Conservation (phyloP, 2,113 vertebrate genomes). For the Triplophysa siluroides region DNA sequence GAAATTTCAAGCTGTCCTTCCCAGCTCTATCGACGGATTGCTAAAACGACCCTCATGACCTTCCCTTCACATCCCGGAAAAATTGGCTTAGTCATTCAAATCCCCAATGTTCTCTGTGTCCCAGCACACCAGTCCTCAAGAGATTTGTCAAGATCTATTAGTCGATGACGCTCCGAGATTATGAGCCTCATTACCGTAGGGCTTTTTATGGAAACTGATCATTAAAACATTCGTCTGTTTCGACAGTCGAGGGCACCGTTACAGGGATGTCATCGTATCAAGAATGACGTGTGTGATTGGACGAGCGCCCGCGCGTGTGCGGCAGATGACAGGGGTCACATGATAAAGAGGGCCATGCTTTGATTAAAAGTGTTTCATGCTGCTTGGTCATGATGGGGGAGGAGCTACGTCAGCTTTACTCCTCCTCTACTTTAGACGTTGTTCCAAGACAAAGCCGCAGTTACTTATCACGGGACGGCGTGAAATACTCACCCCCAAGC, state of each 20-base stretch:
- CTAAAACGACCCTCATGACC: constrained; percentile 11
- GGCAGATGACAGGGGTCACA: constrained; percentile 42
- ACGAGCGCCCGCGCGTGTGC: constrained; percentile 3
- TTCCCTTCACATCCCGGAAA: constrained; percentile 10
- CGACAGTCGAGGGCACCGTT: constrained; percentile 42
- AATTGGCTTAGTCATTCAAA: not conserved
- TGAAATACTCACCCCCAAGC: constrained; percentile 47
- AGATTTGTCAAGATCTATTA: constrained; percentile 33
- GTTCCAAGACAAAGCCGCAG: constrained; percentile 30
- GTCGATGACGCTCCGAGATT: constrained; percentile 37
- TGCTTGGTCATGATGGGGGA: constrained; percentile 22
- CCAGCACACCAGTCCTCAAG: not conserved
- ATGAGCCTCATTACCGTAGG: constrained; percentile 32
- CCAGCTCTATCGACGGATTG: not conserved
- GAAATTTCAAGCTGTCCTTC: not conserved
- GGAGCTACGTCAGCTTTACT: not conserved
- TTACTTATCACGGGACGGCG: constrained; percentile 41
- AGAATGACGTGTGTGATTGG: constrained; percentile 13
- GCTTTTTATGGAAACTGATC: constrained; percentile 1
- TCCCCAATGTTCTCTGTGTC: constrained; percentile 11
- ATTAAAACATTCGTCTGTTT: constrained; percentile 47
- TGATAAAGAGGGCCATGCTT: constrained; percentile 22
- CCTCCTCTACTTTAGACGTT: not conserved
- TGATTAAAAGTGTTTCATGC: constrained; percentile 45
- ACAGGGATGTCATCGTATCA: constrained; percentile 50